Percentiles rank a stretch among this genome's conserved stretches.
phyloP scores from a whole-genome alignment of 1,140 invertebrate genomes.

The Acromyrmex charruanus region DNA sequence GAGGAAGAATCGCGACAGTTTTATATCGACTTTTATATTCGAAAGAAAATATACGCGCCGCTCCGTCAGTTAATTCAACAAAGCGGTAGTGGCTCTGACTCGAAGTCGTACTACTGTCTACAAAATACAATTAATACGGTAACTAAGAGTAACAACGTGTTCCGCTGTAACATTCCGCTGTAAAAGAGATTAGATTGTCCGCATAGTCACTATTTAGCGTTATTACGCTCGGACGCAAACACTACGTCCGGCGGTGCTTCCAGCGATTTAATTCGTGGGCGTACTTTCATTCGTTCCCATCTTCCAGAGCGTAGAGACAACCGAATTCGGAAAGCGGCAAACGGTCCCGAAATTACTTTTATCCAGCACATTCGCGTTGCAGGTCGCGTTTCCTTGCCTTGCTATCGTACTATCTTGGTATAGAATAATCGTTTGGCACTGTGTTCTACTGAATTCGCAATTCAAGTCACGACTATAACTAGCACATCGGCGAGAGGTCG shows the following conservation, averaged over 20 bases:
- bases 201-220: conserved; percentile 59
- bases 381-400: conserved; percentile 5
- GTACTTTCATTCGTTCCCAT: conserved; percentile 57
- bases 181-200: conserved; percentile 61
- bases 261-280: conserved; percentile 40
- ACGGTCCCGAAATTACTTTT: conserved; percentile 26
- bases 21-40: conserved; percentile 4
- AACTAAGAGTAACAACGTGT: conserved; percentile 41
- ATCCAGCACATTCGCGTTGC: background rate
- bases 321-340: conserved; percentile 49
- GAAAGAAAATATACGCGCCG: background rate
- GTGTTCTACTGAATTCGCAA: conserved; percentile 28
- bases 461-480: conserved; percentile 16
- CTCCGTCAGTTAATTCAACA: conserved; percentile 34
- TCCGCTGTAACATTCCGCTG: conserved; percentile 36
- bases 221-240: conserved; percentile 42
- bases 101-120: conserved; percentile 36
- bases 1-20: conserved; percentile 10
- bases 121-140: conserved; percentile 60
- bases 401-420: conserved; percentile 2
- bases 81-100: conserved; percentile 10
- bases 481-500: background rate
- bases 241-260: conserved; percentile 24
- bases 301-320: conserved; percentile 11
- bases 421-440: conserved; percentile 57